Conservation (phyloP, 1,140 invertebrate genomes). For the Bombus fervidus region DNA sequence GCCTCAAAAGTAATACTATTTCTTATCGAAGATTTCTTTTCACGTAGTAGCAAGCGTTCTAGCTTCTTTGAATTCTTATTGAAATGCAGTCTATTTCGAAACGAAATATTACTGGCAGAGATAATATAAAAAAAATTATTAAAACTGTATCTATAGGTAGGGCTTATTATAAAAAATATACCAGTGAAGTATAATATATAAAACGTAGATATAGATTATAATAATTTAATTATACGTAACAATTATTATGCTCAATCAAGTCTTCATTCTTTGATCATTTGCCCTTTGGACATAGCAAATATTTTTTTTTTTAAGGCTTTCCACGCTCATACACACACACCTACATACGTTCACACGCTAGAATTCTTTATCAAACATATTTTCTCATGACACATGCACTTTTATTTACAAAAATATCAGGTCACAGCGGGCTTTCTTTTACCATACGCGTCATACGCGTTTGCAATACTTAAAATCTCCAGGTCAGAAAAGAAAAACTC, state of each 20-base stretch:
- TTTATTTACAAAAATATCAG: conserved; percentile 4
- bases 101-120: neutral
- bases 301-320: neutral
- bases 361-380: neutral
- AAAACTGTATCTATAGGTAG: no score
- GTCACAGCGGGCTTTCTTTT: neutral
- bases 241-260: neutral
- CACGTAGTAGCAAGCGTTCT: no score
- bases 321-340: neutral
- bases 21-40: neutral
- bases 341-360: neutral
- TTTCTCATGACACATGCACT: neutral
- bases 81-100: neutral
- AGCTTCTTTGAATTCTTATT: neutral
- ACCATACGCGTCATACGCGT: neutral
- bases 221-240: neutral
- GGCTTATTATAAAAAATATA: neutral
- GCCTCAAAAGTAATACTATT: neutral
- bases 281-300: neutral
- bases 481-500: no score
- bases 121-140: no score
- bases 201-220: neutral
- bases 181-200: neutral
- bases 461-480: neutral
- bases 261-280: neutral